Base-by-base conservation (phyloP, 2,113 vertebrate genomes). In the Ceyx margarethae region DNA sequence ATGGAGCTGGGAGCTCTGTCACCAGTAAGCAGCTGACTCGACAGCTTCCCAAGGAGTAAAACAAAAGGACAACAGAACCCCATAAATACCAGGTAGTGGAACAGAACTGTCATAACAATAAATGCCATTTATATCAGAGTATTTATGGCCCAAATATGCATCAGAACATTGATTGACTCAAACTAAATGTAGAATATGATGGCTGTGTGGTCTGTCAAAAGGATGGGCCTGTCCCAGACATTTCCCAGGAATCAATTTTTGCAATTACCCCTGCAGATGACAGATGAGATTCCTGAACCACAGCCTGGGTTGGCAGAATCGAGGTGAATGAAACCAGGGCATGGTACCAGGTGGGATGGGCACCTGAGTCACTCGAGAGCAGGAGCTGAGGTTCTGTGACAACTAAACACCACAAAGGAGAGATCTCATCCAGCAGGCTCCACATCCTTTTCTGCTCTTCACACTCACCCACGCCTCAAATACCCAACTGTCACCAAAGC, bases 61-160 rank as follows among this genome's bases (percentile, higher is more conserved):
- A 75, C 1, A 3, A 61, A 81, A 88, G 81, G 93, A 90, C 84
- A 90, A 80, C 81, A 73, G 33, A 91, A 81, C 43, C 53, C 58
- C 78, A 92, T 77, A 90, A 94, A 95, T 80, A 96, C 89, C 12
- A 83, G 78, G 82, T 67, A 96, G 78, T 14, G 18, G 74, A 90
- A 87, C 68, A 77, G 89, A 65, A 92, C 93, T 94, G 93, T 94
- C 93, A 89, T 65, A 65, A 86, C 66, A 69, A 93, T 88, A 91
- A 83, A 92, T 77, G 76, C 53, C 85, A 94, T 91, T 94, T 80
- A 82, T 85, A 85, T 33, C 85, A 50, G 29, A 64, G 28, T 87
- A 95, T 92, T 95, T 95, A 90, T 77, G 89, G 91, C 79, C 93
- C 84, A 94, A 93, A 93, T 95, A 90, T 65, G 71, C 95, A 93